Percentiles rank a stretch among this genome's conserved stretches.
phyloP scores from a whole-genome alignment of 2,797 vertebrate genomes.

The Poeciliopsis infans region DNA sequence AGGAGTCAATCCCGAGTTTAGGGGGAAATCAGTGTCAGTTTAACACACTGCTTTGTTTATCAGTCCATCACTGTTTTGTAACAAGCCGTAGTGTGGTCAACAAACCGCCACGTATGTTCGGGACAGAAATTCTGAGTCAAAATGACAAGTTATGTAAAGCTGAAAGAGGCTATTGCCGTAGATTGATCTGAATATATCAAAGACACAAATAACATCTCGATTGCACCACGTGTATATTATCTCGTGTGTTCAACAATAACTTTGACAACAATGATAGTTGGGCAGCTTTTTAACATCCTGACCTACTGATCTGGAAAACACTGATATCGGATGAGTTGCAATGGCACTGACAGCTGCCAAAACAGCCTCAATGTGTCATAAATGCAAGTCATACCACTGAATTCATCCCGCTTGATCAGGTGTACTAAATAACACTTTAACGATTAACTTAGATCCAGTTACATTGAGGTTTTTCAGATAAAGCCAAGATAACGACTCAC shows the following conservation, averaged over 20 bases:
- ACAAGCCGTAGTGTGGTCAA: background rate
- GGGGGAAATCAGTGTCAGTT: background rate
- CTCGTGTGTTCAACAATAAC: background rate
- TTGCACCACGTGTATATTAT: background rate
- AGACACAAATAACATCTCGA: background rate
- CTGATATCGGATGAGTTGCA: conserved; percentile 26
- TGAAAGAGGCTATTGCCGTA: background rate
- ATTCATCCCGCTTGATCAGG: background rate
- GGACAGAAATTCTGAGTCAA: background rate
- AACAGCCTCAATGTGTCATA: background rate
- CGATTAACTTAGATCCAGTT: conserved; percentile 30
- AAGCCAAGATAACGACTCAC: conserved; percentile 34
- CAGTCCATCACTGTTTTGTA: background rate
- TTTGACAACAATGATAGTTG: background rate
- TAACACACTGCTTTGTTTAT: conserved; percentile 2
- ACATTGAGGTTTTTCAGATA: conserved; percentile 37
- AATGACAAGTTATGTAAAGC: background rate
- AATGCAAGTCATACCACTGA: background rate
- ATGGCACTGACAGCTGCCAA: conserved; percentile 12
- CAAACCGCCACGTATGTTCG: conserved; percentile 5
- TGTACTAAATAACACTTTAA: background rate
- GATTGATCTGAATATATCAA: background rate
- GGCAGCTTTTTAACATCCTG: conserved; percentile 7
- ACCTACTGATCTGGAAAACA: conserved; percentile 18
- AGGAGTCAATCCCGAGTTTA: background rate